Evolutionary conservation across 2,888 invertebrate genomes (phyloP), one percentile per base, ranked within the genome.

Genomic region (Eupithecia inturbata): DNA sequence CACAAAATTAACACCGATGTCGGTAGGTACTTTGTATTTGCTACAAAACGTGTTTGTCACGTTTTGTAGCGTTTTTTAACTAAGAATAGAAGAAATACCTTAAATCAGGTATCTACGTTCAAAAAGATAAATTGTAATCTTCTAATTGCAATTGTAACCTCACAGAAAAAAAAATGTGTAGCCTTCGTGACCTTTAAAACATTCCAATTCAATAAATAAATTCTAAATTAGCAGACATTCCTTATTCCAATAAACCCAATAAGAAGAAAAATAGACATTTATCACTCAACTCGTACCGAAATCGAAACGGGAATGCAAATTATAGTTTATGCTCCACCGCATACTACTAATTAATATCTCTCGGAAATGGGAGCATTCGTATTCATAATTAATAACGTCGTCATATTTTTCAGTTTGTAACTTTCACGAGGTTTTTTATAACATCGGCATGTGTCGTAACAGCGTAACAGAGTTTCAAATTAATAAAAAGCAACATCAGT

Each of bases 241-340:
- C 22, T 57, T 26, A 12, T 26, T 22, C n/a, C n/a, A 53, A 57
- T 6, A 28, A 62, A 28, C 57, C 49, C 39, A 66, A 57, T 70
- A 39, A 22, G 12, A 49, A 31, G n/a, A 67, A 67, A 67, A 41
- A 49, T 9, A n/a, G 14, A 16, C 22, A 71, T 57, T 66, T 67
- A 70, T 67, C 70, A 63, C 63, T 67, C 31, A 36, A 36, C 26
- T 33, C 67, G 31, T 31, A 60, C 39, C 66, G 39, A 66, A 73
- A 73, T 70, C 60, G 67, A 60, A 73, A 70, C 39, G 62, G 49
- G 57, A 74, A 74, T 62, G 69, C 74, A 75, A 73, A 70, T 71
- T 71, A 62, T 64, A 71, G 66, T 68, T 71, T 74, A 74, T 68
- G 74, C 63, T 74, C 68, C 67, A 68, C 64, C 63, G 73, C 73